phyloP scores from a whole-genome alignment of 30 jellyfish, hydroid and myxozoan species.

The Clytia hemisphaerica region DNA sequence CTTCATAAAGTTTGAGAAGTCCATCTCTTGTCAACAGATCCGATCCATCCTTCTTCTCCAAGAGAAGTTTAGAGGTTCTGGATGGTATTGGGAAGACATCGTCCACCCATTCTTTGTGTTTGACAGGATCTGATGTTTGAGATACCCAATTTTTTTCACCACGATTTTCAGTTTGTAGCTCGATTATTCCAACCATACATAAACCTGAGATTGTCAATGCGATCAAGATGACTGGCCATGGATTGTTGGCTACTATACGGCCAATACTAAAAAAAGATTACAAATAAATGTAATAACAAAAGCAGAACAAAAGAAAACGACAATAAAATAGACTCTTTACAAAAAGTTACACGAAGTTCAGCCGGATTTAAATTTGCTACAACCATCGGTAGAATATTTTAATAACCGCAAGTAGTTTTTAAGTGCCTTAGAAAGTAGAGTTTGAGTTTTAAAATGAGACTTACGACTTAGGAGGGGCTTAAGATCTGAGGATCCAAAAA shows the following conservation, averaged over 20 bases:
- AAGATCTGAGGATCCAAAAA: too few relatives aligned
- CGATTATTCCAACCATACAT: constrained; percentile 56
- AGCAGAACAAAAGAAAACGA: too few relatives aligned
- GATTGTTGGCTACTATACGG: constrained; percentile 34
- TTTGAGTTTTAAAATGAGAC: too few relatives aligned
- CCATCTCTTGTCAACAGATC: constrained; percentile 43
- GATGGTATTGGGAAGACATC: constrained; percentile 41
- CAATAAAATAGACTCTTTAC: too few relatives aligned
- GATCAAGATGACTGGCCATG: constrained; percentile 36
- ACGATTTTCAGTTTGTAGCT: constrained; percentile 54
- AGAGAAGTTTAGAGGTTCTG: constrained; percentile 24
- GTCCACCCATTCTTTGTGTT: constrained; percentile 33
- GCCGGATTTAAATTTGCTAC: too few relatives aligned
- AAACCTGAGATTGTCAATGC: constrained; percentile 40
- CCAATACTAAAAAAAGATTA: constrained; percentile 37
- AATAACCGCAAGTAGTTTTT: too few relatives aligned
- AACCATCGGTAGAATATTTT: too few relatives aligned
- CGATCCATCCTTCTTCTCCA: constrained; percentile 31
- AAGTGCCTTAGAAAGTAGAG: too few relatives aligned
- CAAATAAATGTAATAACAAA: too few relatives aligned
- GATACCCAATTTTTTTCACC: constrained; percentile 84
- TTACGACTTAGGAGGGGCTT: too few relatives aligned
- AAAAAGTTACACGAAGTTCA: too few relatives aligned
- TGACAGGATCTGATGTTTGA: constrained; percentile 55
- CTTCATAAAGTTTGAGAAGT: constrained; percentile 29